Evolutionary conservation across 2,797 vertebrate species (phyloP).

Genomic region (Cyclura pinguis): DNA sequence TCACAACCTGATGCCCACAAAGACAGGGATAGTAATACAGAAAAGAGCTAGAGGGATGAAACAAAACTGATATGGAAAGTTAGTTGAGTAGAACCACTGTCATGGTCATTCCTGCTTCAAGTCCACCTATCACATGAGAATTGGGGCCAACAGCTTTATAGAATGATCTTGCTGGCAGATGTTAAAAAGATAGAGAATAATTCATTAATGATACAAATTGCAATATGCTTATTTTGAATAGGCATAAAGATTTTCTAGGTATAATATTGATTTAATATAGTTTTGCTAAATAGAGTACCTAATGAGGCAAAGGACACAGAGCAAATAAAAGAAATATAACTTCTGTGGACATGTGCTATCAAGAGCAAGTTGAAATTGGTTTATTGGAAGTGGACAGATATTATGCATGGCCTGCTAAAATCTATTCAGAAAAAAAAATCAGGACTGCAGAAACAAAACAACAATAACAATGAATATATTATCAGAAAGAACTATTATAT

Average conservation of each 20-base stretch:
- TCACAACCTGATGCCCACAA: too few species aligned
- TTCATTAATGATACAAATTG: neutral
- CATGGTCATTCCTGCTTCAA: neutral
- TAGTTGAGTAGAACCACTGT: too few species aligned
- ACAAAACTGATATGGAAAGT: too few species aligned
- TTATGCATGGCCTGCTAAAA: constrained; percentile 9
- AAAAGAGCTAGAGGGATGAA: too few species aligned
- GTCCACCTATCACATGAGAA: neutral
- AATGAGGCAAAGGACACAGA: constrained; percentile 6
- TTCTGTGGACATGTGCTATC: neutral
- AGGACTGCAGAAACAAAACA: neutral
- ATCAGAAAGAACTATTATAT: neutral
- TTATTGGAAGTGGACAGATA: neutral
- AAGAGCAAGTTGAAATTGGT: neutral
- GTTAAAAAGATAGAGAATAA: neutral
- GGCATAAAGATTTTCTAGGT: constrained; percentile 10
- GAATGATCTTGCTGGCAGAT: constrained; percentile 21
- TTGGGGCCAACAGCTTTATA: neutral
- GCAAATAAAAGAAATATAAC: constrained; percentile 35
- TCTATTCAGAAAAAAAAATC: neutral
- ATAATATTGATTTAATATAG: neutral
- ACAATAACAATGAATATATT: constrained; percentile 15
- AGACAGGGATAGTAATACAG: too few species aligned
- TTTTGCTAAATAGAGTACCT: neutral
- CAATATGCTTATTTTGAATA: constrained; percentile 20